A percentile compares a stretch with the other conserved stretches of the same genome.
phyloP scores from a whole-genome alignment of 2,797 vertebrate genomes.

The Melanotaenia nigrans region DNA sequence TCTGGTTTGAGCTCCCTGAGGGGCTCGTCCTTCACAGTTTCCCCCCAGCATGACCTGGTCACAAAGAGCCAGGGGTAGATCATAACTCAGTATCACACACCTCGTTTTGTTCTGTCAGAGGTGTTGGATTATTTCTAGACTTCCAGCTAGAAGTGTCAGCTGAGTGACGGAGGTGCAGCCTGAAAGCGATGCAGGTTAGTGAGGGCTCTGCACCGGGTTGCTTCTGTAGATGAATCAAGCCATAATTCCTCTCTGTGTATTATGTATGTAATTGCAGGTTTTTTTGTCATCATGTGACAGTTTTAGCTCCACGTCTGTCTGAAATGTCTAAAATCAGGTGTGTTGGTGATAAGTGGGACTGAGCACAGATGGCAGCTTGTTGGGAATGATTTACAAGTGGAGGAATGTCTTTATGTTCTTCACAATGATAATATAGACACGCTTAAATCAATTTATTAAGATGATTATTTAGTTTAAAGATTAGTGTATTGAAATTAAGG shows the following conservation, averaged over 20 bases:
- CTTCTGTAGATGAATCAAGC: background rate
- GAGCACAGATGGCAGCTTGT: constrained; percentile 33
- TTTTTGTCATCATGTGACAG: constrained; percentile 19
- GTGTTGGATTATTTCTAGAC: background rate
- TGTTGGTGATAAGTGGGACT: constrained; percentile 15
- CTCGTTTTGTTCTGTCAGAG: constrained; percentile 24
- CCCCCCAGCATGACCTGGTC: constrained; percentile 47
- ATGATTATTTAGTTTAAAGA: background rate
- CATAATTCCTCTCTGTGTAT: background rate
- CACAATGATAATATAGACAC: background rate
- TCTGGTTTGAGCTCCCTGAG: constrained; percentile 53
- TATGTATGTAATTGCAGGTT: background rate
- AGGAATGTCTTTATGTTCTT: constrained; percentile 9
- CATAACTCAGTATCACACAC: constrained; percentile 32
- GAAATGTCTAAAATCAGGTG: constrained; percentile 40
- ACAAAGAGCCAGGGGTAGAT: constrained; percentile 35
- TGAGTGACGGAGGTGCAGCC: background rate
- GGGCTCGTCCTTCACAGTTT: constrained; percentile 31
- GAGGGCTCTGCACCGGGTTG: background rate
- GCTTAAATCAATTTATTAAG: background rate
- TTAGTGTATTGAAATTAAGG: background rate
- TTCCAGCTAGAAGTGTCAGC: constrained; percentile 6
- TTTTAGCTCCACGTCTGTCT: constrained; percentile 50
- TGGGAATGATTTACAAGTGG: background rate
- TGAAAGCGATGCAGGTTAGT: background rate